Evolutionary conservation across 2,888 invertebrate genomes (phyloP).

Genomic region (Prenolepis imparis): DNA sequence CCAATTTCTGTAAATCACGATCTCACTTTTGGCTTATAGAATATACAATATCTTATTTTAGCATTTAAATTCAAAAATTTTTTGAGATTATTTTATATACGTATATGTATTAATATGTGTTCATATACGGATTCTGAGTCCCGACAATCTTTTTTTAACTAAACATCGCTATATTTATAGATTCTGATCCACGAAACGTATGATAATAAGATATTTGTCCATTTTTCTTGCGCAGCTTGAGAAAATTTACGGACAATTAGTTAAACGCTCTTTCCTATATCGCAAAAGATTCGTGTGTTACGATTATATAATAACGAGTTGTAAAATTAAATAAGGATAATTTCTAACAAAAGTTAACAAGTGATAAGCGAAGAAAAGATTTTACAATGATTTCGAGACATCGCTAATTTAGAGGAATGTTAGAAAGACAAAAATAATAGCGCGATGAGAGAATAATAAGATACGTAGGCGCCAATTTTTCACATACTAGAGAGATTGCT

Average conservation of each 20-base stretch:
- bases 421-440: not conserved
- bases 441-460: slow-evolving; percentile 51
- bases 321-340: not conserved
- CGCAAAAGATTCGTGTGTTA: not conserved
- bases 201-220: slow-evolving; percentile 30
- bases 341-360: not conserved
- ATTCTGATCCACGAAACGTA: slow-evolving; percentile 22
- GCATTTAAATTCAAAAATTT: not conserved
- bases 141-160: not conserved
- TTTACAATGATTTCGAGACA: not conserved
- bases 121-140: not conserved
- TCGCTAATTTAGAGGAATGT: slow-evolving; percentile 1
- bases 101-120: not conserved
- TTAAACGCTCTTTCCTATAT: not conserved
- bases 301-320: not conserved
- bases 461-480: slow-evolving; percentile 71
- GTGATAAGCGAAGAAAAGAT: not conserved
- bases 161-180: not conserved
- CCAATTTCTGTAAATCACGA: slow-evolving; percentile 53
- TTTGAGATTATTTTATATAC: not conserved
- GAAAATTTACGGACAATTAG: slow-evolving; percentile 39
- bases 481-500: slow-evolving; percentile 68
- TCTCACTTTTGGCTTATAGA: slow-evolving; percentile 8
- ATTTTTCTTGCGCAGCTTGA: slow-evolving; percentile 10
- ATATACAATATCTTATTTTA: slow-evolving; percentile 6